Evolutionary conservation across 2,797 vertebrate genomes (phyloP).

Genomic region (Setipinna tenuifilis): DNA sequence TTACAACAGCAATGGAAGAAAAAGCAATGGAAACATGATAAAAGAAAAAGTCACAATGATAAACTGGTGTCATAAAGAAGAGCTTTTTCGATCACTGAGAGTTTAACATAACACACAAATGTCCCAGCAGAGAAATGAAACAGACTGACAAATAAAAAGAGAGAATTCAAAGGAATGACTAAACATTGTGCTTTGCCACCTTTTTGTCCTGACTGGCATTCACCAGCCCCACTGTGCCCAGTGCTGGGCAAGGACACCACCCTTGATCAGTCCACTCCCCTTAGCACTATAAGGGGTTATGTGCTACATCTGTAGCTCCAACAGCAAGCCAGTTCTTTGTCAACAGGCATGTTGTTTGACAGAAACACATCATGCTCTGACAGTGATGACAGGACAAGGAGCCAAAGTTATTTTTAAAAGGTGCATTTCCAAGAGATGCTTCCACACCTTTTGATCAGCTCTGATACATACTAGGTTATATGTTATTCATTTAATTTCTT

Average conservation of each 20-base stretch:
- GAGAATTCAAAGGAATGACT: conserved; percentile 61
- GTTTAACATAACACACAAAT: conserved; percentile 59
- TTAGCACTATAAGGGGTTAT: not conserved
- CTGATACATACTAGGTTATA: not conserved
- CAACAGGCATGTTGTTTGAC: not conserved
- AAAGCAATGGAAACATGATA: conserved; percentile 60
- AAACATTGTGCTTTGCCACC: conserved; percentile 1
- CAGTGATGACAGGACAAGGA: not conserved
- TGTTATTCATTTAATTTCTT: not conserved
- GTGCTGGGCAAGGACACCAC: not conserved
- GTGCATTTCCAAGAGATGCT: not conserved
- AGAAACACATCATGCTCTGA: not conserved
- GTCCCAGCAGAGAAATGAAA: conserved; percentile 29
- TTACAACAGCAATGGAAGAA: conserved; percentile 59
- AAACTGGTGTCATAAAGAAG: conserved; percentile 62
- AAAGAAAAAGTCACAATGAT: conserved; percentile 38
- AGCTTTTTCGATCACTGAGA: conserved; percentile 51
- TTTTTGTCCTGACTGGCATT: not conserved
- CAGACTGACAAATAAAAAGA: conserved; percentile 51
- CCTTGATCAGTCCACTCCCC: not conserved
- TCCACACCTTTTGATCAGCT: not conserved
- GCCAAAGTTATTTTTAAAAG: not conserved
- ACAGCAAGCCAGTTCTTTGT: not conserved
- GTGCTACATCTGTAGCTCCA: not conserved
- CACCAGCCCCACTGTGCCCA: not conserved